Evolutionary conservation across 1,140 invertebrate genomes (phyloP).

Genomic region (Nasonia giraulti): DNA sequence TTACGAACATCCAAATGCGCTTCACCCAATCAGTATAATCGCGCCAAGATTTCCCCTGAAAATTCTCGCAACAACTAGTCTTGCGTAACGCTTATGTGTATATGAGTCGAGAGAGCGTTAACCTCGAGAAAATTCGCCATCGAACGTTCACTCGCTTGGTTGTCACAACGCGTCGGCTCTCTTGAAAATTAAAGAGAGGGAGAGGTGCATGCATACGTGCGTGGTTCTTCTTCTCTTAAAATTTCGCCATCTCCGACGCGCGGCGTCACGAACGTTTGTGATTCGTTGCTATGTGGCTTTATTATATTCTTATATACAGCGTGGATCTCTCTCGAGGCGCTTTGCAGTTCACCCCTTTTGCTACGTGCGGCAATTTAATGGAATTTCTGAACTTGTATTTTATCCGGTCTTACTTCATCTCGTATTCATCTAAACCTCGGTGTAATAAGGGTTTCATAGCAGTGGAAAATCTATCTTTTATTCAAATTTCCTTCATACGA

Average conservation of each 20-base stretch:
- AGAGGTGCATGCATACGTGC: too few relatives aligned
- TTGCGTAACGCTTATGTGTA: too few relatives aligned
- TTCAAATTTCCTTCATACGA: too few relatives aligned
- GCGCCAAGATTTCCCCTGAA: too few relatives aligned
- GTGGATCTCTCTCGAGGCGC: not conserved
- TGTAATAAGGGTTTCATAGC: not conserved
- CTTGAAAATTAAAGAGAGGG: too few relatives aligned
- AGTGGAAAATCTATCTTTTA: not conserved
- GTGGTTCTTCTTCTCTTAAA: not conserved
- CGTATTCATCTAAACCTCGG: not conserved
- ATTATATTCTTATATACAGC: not conserved
- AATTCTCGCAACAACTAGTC: too few relatives aligned
- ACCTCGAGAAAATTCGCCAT: too few relatives aligned
- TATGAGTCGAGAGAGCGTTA: too few relatives aligned
- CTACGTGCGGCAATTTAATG: not conserved
- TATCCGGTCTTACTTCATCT: not conserved
- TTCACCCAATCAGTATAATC: too few relatives aligned
- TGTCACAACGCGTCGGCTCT: too few relatives aligned
- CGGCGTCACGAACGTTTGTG: not conserved
- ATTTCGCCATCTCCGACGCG: slow-evolving; percentile 1
- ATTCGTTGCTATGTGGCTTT: not conserved
- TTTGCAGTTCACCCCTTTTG: not conserved
- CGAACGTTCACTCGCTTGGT: too few relatives aligned
- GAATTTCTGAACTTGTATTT: not conserved
- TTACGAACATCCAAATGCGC: too few relatives aligned